Conservation (phyloP, 2,797 vertebrate genomes). For the Phrynocephalus forsythii region DNA sequence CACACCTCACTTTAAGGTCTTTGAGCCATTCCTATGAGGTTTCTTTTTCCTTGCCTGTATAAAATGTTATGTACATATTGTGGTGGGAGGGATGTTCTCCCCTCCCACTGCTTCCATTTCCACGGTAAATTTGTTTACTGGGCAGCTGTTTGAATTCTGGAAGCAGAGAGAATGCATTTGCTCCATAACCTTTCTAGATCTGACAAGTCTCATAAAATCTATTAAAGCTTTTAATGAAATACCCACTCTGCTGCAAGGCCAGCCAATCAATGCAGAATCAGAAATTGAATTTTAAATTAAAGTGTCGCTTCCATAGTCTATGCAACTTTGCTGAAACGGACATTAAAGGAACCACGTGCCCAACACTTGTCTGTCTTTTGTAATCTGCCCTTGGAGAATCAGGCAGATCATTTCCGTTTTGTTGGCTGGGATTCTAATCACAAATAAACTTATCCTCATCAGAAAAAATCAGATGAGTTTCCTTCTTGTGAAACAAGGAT, state of each 20-base stretch:
- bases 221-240: slow-evolving; percentile 82
- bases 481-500: neutral
- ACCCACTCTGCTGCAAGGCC: slow-evolving; percentile 71
- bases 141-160: slow-evolving; percentile 75
- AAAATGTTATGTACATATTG: slow-evolving; percentile 67
- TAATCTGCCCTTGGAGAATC: neutral
- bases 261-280: slow-evolving; percentile 74
- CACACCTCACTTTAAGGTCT: neutral
- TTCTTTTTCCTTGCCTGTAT: slow-evolving; percentile 58
- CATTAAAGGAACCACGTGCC: slow-evolving; percentile 68
- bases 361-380: neutral
- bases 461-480: neutral
- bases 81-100: too few species aligned
- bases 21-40: slow-evolving; percentile 60
- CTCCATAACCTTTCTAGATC: slow-evolving; percentile 87
- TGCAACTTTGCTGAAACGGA: slow-evolving; percentile 64
- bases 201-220: slow-evolving; percentile 80
- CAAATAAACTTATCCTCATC: neutral
- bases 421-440: neutral
- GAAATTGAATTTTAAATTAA: slow-evolving; percentile 80
- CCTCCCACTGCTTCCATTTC: slow-evolving; percentile 77
- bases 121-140: slow-evolving; percentile 87
- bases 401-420: neutral
- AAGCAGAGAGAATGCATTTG: slow-evolving; percentile 85
- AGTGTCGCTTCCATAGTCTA: slow-evolving; percentile 74